phyloP scores from a whole-genome alignment of 2,113 vertebrate species.

The Phocoena sinus region DNA sequence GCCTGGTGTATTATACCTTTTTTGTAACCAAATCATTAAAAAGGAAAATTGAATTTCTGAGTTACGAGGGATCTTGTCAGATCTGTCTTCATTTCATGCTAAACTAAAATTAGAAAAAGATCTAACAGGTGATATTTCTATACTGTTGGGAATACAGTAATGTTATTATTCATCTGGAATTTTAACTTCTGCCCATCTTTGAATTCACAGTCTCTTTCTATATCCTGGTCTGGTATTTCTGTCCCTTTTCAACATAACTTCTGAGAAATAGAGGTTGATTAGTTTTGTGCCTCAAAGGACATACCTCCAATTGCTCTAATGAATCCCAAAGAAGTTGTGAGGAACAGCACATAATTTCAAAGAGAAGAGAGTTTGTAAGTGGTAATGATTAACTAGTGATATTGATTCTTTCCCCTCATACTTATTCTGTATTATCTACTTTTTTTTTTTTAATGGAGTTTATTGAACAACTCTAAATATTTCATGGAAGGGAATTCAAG shows the following conservation, averaged over 20 bases:
- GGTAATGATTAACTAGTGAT: neutral
- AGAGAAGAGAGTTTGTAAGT: neutral
- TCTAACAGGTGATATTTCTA: neutral
- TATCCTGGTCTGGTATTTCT: neutral
- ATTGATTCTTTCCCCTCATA: neutral
- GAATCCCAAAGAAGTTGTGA: neutral
- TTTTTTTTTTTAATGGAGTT: neutral
- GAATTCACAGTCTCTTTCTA: neutral
- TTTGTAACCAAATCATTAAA: neutral
- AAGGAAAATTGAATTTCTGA: neutral
- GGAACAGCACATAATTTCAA: neutral
- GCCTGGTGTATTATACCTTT: neutral
- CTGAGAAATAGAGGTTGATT: slow-evolving; percentile 21
- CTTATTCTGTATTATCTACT: neutral
- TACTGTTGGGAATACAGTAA: neutral
- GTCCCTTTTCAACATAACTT: slow-evolving; percentile 30
- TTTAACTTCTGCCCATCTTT: neutral
- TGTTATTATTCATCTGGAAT: neutral
- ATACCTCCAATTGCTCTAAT: neutral
- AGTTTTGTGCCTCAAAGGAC: slow-evolving; percentile 15
- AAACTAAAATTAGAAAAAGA: neutral
- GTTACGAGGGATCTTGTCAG: neutral
- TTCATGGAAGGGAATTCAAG: slow-evolving; percentile 69
- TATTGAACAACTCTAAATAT: slow-evolving; percentile 63
- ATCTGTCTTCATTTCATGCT: neutral